Conservation (phyloP, 1,140 invertebrate genomes). For the Xylocopa sonorina region DNA sequence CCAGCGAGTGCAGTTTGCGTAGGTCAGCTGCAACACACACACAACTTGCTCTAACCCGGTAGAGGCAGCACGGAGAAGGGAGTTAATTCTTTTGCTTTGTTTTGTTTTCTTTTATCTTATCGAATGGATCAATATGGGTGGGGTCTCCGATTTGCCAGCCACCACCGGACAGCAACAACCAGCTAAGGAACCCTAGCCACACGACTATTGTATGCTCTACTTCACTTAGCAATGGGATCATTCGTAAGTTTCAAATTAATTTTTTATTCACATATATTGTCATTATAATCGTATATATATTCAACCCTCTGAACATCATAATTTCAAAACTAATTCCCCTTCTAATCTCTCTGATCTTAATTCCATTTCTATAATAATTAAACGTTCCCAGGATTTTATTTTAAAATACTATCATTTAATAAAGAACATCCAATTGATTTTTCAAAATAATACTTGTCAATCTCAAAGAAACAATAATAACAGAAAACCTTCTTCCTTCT, state of each 20-base stretch:
- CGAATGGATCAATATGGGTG: conserved; percentile 45
- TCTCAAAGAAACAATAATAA: too few species aligned
- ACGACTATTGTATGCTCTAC: conserved; percentile 43
- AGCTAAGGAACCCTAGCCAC: conserved; percentile 79
- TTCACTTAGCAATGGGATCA: conserved; percentile 49
- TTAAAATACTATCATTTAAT: too few species aligned
- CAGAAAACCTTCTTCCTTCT: neutral
- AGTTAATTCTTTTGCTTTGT: conserved; percentile 65
- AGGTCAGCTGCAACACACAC: conserved; percentile 83
- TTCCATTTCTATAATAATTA: too few species aligned
- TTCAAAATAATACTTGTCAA: neutral
- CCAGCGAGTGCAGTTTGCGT: conserved; percentile 86
- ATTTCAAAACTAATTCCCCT: neutral
- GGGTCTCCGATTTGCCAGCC: conserved; percentile 73
- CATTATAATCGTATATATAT: too few species aligned
- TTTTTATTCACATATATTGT: too few species aligned
- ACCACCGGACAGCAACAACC: conserved; percentile 83
- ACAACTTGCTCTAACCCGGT: conserved; percentile 83
- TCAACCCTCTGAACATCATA: neutral
- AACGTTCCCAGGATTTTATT: too few species aligned
- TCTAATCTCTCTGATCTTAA: neutral
- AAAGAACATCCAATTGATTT: too few species aligned
- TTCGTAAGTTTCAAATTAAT: neutral
- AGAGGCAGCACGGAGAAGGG: conserved; percentile 81
- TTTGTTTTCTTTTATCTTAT: too few species aligned